phyloP scores from a whole-genome alignment of 1,140 invertebrate genomes.

The Macrobrachium nipponense region DNA sequence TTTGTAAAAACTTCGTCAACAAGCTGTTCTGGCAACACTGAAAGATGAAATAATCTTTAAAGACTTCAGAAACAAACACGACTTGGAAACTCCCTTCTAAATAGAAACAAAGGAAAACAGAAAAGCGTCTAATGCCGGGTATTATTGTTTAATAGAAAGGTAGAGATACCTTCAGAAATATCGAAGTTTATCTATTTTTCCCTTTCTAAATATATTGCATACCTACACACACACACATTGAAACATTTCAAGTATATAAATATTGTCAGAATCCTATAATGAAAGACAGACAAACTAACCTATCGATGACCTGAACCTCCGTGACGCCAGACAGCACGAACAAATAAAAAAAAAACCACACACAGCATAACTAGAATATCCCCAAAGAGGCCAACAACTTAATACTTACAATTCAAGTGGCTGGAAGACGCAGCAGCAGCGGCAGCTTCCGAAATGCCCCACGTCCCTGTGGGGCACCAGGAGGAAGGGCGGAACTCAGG shows the following conservation, averaged over 20 bases:
- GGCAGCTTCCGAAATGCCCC: neutral
- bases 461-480: conserved; percentile 27
- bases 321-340: neutral
- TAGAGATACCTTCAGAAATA: too few relatives aligned
- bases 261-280: too few relatives aligned
- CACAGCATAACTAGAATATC: neutral
- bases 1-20: neutral
- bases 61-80: too few relatives aligned
- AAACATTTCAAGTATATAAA: neutral
- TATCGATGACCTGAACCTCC: neutral
- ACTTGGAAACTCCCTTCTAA: too few relatives aligned
- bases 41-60: neutral
- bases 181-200: too few relatives aligned
- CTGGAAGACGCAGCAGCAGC: conserved; percentile 13
- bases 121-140: too few relatives aligned
- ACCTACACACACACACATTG: too few relatives aligned
- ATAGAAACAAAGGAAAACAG: too few relatives aligned
- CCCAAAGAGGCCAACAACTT: neutral
- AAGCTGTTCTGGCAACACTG: too few relatives aligned
- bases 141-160: too few relatives aligned
- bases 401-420: conserved; percentile 31
- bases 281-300: too few relatives aligned
- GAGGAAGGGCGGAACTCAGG: conserved; percentile 24
- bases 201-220: too few relatives aligned
- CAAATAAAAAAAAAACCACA: neutral